Evolutionary conservation across 2,888 invertebrate genomes (phyloP).

Genomic region (Parnassius glacialis): DNA sequence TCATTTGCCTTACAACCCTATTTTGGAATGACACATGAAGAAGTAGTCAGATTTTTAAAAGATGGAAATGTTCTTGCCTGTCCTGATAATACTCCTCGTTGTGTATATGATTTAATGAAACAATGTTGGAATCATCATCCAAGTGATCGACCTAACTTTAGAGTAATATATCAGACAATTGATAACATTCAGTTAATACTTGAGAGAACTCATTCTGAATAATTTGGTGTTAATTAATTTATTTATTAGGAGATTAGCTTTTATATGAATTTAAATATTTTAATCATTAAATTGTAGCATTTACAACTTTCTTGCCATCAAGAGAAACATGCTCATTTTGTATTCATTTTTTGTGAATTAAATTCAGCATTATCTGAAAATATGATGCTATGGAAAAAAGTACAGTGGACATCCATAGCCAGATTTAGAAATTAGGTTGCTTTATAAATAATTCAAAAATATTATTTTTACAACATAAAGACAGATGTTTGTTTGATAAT

Average conservation of each 20-base stretch:
- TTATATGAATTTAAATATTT: conserved; percentile 32
- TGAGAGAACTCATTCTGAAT: conserved; percentile 71
- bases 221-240: conserved; percentile 32
- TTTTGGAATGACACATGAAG: conserved; percentile 98
- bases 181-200: conserved; percentile 83
- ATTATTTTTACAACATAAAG: conserved; percentile 2
- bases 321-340: conserved; percentile 18
- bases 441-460: conserved; percentile 9
- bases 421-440: conserved; percentile 7
- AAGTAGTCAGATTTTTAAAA: conserved; percentile 96
- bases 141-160: conserved; percentile 91
- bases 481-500: conserved; percentile 1
- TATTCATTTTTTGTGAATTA: conserved; percentile 5
- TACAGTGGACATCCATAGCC: conserved; percentile 2
- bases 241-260: conserved; percentile 29
- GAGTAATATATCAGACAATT: conserved; percentile 88
- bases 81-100: conserved; percentile 93
- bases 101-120: conserved; percentile 95
- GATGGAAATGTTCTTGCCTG: conserved; percentile 94
- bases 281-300: conserved; percentile 29
- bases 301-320: conserved; percentile 31
- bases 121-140: conserved; percentile 96
- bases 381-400: conserved; percentile 4
- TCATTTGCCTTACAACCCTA: conserved; percentile 98
- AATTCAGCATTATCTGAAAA: conserved; percentile 7